Conservation (phyloP, 2,797 vertebrate species). For the Danio choprae region DNA sequence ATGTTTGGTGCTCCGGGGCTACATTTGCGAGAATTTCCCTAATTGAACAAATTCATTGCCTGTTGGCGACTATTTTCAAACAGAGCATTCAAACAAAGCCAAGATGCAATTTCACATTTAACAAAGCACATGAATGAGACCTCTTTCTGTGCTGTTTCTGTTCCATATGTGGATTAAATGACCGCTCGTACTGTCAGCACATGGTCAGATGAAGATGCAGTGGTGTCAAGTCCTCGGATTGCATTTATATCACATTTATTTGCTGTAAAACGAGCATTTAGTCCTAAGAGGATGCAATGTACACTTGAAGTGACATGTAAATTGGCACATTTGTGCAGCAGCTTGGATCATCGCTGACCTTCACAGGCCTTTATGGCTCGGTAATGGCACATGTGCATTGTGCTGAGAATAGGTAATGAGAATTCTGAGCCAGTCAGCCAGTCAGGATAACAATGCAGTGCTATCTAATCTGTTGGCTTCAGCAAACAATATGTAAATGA, state of each 20-base stretch:
- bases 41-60: constrained; percentile 47
- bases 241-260: constrained; percentile 64
- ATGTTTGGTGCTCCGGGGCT: constrained; percentile 19
- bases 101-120: constrained; percentile 70
- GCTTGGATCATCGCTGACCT: constrained; percentile 60
- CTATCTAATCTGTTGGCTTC: background rate
- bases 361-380: constrained; percentile 69
- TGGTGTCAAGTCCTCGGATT: constrained; percentile 42
- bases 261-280: constrained; percentile 46
- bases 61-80: constrained; percentile 40
- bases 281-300: constrained; percentile 47
- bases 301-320: constrained; percentile 67
- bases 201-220: constrained; percentile 64
- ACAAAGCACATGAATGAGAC: constrained; percentile 64
- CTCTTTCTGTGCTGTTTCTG: constrained; percentile 54
- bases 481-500: background rate
- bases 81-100: constrained; percentile 56
- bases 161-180: constrained; percentile 77
- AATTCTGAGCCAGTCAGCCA: constrained; percentile 21
- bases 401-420: constrained; percentile 54
- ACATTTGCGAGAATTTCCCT: constrained; percentile 17
- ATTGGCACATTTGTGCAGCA: constrained; percentile 69
- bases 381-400: constrained; percentile 59
- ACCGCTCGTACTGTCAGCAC: constrained; percentile 64
- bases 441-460: background rate